A percentile compares a stretch with the other conserved stretches of the same genome.
These are phyloP conservation scores for Nomada fabriciana DNA, from an alignment of 2,888 invertebrate species.

Conservation along the genomic window DNA sequence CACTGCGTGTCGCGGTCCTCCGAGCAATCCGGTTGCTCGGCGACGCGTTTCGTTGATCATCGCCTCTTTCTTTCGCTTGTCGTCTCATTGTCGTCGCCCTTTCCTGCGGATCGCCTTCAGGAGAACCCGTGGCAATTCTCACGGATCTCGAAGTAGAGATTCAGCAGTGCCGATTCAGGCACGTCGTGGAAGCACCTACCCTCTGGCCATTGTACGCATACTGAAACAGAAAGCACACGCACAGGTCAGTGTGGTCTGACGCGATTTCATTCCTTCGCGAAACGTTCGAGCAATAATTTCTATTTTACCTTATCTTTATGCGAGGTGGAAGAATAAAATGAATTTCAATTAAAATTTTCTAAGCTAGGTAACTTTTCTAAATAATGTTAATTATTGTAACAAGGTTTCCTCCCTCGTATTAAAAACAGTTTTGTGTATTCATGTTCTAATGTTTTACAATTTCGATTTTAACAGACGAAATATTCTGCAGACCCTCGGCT, in stretches of 20 bases:
- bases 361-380: too few species aligned
- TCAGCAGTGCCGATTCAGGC: slow-evolving; percentile 82
- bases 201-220: slow-evolving; percentile 97
- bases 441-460: too few species aligned
- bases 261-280: not conserved
- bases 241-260: not conserved
- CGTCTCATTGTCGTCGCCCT: slow-evolving; percentile 76
- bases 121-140: slow-evolving; percentile 82
- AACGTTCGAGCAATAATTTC: too few species aligned
- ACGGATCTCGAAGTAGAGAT: slow-evolving; percentile 82
- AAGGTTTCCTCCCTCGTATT: too few species aligned
- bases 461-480: not conserved
- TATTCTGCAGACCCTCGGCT: too few species aligned
- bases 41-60: slow-evolving; percentile 32
- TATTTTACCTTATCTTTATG: too few species aligned
- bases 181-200: slow-evolving; percentile 87
- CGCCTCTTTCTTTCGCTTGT: slow-evolving; percentile 38
- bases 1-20: slow-evolving; percentile 55
- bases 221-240: slow-evolving; percentile 87
- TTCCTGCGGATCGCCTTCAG: slow-evolving; percentile 77
- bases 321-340: too few species aligned
- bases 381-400: too few species aligned
- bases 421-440: too few species aligned
- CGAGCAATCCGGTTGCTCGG: slow-evolving; percentile 32
- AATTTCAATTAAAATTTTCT: too few species aligned